Base-by-base conservation (phyloP, 2,113 vertebrate species). In the Benitochromis conjunctus region DNA sequence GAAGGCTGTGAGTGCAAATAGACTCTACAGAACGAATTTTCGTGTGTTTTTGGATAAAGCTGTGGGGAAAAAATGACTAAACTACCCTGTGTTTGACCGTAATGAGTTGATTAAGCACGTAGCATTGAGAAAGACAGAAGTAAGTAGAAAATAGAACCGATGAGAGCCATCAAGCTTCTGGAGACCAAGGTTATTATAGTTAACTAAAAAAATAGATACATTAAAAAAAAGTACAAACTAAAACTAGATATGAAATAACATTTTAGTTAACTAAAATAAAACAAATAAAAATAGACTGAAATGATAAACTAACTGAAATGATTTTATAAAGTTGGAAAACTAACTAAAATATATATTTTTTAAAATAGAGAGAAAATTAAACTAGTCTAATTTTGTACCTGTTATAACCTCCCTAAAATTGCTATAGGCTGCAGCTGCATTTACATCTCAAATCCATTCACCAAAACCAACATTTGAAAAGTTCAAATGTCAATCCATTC, bases 381-480 rank as follows among this genome's bases (percentile, higher is more conserved):
- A 0, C 62, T 21, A 78, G 29, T 29, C 31, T 10, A 10, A 24
- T 62, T 53, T 13, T 51, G n/a, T 29, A n/a, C 2, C 10, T 19
- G 18, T 26, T 62, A 77, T 77, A 19, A 31, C 18, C 26, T 12
- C 41, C 69, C 48, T 69, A 38, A 64, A 16, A 86, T 51, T 64
- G 7, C 55, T 43, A 4, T 29, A 12, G 81, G 16, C 1, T 83
- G 76, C 82, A 64, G 82, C 83, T 87, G 80, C 69, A 80, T 13
- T 76, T 82, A 38, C 86, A 87, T 79, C 55, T 88, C 80, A 66
- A 74, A 76, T 82, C 81, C 10, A 12, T 79, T 88, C 16, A 82
- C 19, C 26, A 1, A 43, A 77, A 82, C 43, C 77, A 83, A 43
- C 18, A 54, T 69, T 82, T 76, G 36, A 64, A 79, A 54, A 38